These are phyloP conservation scores for Oryzias dopingdopingensis DNA, from an alignment of 2,797 vertebrate genomes.

Conservation along the genomic window DNA sequence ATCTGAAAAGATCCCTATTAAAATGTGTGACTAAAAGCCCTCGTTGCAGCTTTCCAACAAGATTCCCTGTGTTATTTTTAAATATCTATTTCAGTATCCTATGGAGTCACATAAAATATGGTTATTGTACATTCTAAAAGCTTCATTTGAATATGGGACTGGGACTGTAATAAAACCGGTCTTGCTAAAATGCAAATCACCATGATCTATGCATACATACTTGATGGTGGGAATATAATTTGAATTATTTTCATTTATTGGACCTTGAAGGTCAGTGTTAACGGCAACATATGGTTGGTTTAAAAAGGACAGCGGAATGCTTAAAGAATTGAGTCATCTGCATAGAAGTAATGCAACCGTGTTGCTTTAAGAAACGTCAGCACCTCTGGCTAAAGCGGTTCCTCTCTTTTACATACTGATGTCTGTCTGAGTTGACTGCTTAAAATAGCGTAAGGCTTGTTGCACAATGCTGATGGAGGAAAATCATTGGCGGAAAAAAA, in stretches of 20 bases:
- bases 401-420: background rate
- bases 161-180: conserved; percentile 9
- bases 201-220: conserved; percentile 13
- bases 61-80: conserved; percentile 23
- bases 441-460: background rate
- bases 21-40: conserved; percentile 10
- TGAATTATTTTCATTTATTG: conserved; percentile 29
- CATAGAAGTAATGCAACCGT: background rate
- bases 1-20: conserved; percentile 1
- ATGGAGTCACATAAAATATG: conserved; percentile 33
- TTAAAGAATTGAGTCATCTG: conserved; percentile 1
- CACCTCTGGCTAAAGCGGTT: background rate
- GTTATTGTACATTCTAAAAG: conserved; percentile 22
- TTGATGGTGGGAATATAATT: conserved; percentile 14
- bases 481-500: background rate
- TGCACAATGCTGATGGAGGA: background rate
- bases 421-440: background rate
- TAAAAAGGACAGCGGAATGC: background rate
- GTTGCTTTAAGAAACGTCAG: background rate
- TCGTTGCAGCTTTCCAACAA: conserved; percentile 27
- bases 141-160: conserved; percentile 25
- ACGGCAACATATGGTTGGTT: background rate
- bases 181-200: conserved; percentile 26
- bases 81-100: conserved; percentile 32
- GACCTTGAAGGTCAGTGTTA: conserved; percentile 10